Evolutionary conservation across 2,797 vertebrate species (phyloP).

Genomic region (Mus caroli): DNA sequence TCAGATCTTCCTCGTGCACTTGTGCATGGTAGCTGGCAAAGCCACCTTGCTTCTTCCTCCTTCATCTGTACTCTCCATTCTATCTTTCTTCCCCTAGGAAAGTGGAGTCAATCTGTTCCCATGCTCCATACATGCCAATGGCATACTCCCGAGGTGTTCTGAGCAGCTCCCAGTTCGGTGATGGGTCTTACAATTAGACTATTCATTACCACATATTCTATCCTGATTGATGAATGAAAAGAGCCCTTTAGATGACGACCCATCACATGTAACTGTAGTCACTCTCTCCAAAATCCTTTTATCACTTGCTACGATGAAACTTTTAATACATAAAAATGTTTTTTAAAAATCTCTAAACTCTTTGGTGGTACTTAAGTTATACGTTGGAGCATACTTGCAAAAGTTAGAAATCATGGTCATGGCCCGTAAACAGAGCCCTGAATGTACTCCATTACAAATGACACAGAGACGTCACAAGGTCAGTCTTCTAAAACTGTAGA

Average conservation of each 20-base stretch:
- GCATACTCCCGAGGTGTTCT: neutral
- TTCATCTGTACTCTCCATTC: neutral
- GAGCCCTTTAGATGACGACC: neutral
- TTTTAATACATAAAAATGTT: neutral
- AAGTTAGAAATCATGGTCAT: neutral
- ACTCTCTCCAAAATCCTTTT: neutral
- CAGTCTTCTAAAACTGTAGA: neutral
- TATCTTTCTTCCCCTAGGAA: neutral
- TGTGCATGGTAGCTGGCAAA: too few relatives aligned
- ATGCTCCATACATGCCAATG: neutral
- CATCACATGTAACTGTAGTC: neutral
- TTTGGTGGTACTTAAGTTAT: neutral
- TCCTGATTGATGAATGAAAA: neutral
- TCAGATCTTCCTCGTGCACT: neutral
- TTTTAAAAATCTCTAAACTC: neutral
- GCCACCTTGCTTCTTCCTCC: neutral
- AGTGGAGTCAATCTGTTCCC: neutral
- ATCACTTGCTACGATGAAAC: neutral
- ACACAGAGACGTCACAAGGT: neutral
- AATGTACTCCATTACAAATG: neutral
- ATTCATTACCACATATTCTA: rapidly evolving
- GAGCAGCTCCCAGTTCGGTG: neutral
- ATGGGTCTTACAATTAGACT: neutral
- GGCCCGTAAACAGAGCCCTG: neutral
- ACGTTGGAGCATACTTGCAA: neutral